Evolutionary conservation across 2,888 invertebrate species (phyloP), one percentile per base, ranked within the genome.

Genomic region (Drosophila tanythrix): DNA sequence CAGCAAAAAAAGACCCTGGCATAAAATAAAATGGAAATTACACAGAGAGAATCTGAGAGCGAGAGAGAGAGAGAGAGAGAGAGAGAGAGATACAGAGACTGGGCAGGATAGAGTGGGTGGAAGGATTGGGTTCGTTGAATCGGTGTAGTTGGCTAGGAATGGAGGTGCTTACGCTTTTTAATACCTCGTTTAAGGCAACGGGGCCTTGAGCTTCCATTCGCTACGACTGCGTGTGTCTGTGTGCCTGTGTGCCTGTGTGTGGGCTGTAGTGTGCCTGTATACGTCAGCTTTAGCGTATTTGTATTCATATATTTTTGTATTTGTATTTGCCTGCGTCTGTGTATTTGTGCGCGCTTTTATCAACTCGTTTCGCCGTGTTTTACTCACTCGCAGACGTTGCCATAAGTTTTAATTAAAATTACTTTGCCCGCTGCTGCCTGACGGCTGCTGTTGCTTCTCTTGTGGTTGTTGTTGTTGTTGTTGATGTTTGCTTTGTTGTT

Each of bases 331-430:
- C 21, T 68, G 27, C 35, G 48, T 35, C 25, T 40, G 33, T 66
- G 63, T 66, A 52, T 74, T 62, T 76, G 70, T 68, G 76, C 48
- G 61, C 82, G 86, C 85, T 88, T 86, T 86, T 86, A 86, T 88
- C 85, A 86, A 86, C 85, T 86, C 85, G 85, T 86, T 86, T 88
- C 81, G 82, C 83, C 85, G 88, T 86, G 85, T 86, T 86, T 86
- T 86, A 86, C 85, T 86, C 88, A 86, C 85, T 86, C 86, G 83
- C 88, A 83, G 88, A 86, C 88, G 88, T 88, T 88, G 88, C 88
- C 83, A 86, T 86, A 86, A 86, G 85, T 86, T 86, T 86, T 86
- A 86, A 86, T 86, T 86, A 86, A 86, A 86, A 86, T 86, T 86
- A 86, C 85, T 86, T 86, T 83, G 88, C 83, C 60, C 68, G 74